These are phyloP conservation scores for Sericinus montela DNA, from an alignment of 2,888 invertebrate genomes.

Conservation along the genomic window DNA sequence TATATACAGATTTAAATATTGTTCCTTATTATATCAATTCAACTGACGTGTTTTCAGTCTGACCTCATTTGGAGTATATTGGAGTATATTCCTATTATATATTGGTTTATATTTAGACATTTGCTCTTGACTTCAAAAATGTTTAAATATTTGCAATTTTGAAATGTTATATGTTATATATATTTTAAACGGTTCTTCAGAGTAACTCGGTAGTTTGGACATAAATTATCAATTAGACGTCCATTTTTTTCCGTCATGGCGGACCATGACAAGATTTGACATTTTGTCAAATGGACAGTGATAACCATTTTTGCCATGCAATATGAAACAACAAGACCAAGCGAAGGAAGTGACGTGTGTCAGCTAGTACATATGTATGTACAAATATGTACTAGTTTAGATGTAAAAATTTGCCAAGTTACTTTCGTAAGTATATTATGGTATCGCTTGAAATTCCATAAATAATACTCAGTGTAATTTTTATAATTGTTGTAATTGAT, in stretches of 20 bases:
- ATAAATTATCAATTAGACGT: neutral
- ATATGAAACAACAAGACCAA: too few species aligned
- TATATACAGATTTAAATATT: conserved; percentile 12
- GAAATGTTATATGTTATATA: neutral
- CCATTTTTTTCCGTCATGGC: too few species aligned
- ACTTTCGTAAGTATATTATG: neutral
- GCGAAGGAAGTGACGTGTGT: too few species aligned
- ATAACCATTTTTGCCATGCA: too few species aligned
- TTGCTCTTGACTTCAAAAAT: neutral
- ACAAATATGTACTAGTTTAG: too few species aligned
- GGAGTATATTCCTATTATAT: too few species aligned
- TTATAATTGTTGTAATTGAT: conserved; percentile 3
- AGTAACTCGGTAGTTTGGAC: neutral
- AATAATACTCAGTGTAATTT: neutral
- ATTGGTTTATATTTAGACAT: neutral
- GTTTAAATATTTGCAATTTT: neutral
- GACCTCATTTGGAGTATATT: neutral
- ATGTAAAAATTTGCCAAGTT: neutral
- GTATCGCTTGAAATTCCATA: neutral
- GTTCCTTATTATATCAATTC: conserved; percentile 1
- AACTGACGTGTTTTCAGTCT: neutral
- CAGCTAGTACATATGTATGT: too few species aligned
- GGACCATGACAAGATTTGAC: too few species aligned
- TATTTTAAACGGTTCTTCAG: neutral
- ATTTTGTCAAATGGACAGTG: too few species aligned